A percentile compares a stretch with the other conserved stretches of the same genome.
Evolutionary conservation across 2,797 vertebrate genomes (phyloP).

Genomic region (Rhabdophis nuchalis): DNA sequence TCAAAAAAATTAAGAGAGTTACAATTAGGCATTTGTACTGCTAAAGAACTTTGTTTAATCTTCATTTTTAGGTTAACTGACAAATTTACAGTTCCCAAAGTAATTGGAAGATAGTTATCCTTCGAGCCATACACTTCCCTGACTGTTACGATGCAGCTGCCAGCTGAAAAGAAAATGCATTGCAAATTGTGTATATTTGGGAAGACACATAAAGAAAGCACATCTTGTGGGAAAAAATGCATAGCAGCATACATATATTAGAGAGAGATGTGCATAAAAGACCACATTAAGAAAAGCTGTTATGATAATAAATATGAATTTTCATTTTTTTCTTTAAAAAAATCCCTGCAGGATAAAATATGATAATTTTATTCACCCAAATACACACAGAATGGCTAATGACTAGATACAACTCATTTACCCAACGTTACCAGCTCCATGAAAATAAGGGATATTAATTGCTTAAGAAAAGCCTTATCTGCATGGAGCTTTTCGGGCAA

Average conservation of each 20-base stretch:
- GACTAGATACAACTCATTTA: not conserved
- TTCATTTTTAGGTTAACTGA: not conserved
- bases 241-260: not conserved
- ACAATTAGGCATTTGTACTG: not conserved
- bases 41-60: not conserved
- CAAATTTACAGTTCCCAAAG: not conserved
- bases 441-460: not conserved
- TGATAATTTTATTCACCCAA: not conserved
- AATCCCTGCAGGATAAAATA: not conserved
- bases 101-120: not conserved
- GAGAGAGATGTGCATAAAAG: not conserved
- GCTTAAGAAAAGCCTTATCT: not conserved
- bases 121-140: not conserved
- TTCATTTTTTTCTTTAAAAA: not conserved
- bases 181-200: not conserved
- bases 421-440: not conserved
- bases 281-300: not conserved
- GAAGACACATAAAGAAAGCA: not conserved
- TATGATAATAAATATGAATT: not conserved
- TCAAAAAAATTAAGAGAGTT: not conserved
- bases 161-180: not conserved
- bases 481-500: not conserved
- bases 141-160: not conserved
- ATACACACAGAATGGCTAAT: not conserved
- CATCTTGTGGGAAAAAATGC: not conserved